These are phyloP conservation scores for Oreochromis mossambicus DNA, from an alignment of 2,797 vertebrate species.

Conservation along the genomic window DNA sequence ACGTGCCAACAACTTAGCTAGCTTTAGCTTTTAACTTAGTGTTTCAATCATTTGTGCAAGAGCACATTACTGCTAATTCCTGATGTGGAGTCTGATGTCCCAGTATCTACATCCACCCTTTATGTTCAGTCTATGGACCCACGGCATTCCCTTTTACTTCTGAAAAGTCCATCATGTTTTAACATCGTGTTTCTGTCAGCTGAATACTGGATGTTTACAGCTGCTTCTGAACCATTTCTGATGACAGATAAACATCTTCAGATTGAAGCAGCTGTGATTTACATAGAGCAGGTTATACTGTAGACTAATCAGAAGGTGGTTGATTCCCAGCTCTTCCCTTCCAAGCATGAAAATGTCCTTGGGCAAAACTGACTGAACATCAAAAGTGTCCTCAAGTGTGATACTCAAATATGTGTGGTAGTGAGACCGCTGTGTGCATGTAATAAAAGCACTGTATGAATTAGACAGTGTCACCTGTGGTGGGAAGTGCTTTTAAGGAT, in stretches of 20 bases:
- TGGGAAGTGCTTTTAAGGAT: neutral
- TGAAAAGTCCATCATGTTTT: neutral
- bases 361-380: neutral
- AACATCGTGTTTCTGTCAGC: neutral
- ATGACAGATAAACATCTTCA: neutral
- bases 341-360: neutral
- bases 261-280: neutral
- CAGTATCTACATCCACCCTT: neutral
- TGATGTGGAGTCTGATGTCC: neutral
- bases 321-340: neutral
- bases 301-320: neutral
- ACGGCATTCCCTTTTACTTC: neutral
- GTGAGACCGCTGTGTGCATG: neutral
- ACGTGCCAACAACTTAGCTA: neutral
- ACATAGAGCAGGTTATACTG: neutral
- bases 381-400: neutral
- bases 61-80: neutral
- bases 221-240: neutral
- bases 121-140: neutral
- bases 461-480: neutral
- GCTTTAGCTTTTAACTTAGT: neutral
- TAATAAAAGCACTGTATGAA: neutral
- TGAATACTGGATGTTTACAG: neutral
- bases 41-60: neutral
- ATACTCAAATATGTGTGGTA: neutral